These are phyloP conservation scores for Drosophila lowei DNA, from an alignment of 1,140 invertebrate genomes.

Conservation along the genomic window DNA sequence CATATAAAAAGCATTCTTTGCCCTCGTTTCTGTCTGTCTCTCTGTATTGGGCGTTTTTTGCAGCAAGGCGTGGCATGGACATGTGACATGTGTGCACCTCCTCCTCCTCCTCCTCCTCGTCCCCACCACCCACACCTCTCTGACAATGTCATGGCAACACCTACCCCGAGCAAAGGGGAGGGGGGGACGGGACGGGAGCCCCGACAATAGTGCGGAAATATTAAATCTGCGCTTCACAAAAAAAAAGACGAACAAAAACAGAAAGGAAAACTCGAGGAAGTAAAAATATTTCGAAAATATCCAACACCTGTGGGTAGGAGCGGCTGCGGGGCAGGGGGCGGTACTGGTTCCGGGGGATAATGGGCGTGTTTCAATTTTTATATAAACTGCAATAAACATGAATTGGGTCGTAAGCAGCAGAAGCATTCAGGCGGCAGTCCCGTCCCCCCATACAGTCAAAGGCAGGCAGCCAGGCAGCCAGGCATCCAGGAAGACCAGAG, in stretches of 20 bases:
- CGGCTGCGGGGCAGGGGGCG: neutral
- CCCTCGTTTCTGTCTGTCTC: too few relatives aligned
- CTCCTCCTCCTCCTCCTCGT: too few relatives aligned
- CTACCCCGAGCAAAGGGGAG: neutral
- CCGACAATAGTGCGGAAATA: conserved; percentile 58
- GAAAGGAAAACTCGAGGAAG: conserved; percentile 20
- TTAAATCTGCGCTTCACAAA: conserved; percentile 52
- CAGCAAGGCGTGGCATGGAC: conserved; percentile 38
- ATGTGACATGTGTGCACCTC: conserved; percentile 46
- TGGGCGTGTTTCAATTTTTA: conserved; percentile 24
- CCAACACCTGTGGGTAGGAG: too few relatives aligned
- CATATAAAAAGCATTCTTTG: too few relatives aligned
- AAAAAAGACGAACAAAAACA: conserved; percentile 3
- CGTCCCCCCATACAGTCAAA: too few relatives aligned
- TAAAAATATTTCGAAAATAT: conserved; percentile 16
- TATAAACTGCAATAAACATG: conserved; percentile 47
- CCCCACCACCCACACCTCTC: neutral
- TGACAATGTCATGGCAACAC: conserved; percentile 46
- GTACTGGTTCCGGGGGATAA: neutral
- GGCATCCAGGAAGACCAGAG: conserved; percentile 17
- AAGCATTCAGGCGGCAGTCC: neutral
- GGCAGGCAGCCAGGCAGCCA: neutral
- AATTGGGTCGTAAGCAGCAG: conserved; percentile 15
- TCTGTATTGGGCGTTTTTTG: conserved; percentile 10
- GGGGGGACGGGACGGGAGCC: too few relatives aligned